Conservation (phyloP, 2,113 vertebrate genomes). For the Dunckerocampus dactyliophorus region DNA sequence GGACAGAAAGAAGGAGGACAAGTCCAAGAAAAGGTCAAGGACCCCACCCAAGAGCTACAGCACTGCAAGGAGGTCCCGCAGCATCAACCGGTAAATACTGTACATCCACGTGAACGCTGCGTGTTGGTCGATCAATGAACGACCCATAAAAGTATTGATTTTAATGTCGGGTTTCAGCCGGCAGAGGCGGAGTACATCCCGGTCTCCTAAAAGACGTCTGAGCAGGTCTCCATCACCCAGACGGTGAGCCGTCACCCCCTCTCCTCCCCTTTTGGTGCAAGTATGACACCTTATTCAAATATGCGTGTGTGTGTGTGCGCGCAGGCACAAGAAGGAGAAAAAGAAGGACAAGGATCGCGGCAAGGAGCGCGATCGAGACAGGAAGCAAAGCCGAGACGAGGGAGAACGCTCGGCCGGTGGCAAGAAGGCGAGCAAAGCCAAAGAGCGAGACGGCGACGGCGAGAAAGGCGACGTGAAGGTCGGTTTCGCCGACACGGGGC, state of each 20-base stretch:
- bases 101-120: neutral
- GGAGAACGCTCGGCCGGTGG: slow-evolving; percentile 82
- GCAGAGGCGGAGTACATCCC: slow-evolving; percentile 77
- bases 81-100: slow-evolving; percentile 83
- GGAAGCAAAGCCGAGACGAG: slow-evolving; percentile 83
- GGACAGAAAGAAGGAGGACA: slow-evolving; percentile 95
- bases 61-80: slow-evolving; percentile 88
- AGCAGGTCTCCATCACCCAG: slow-evolving; percentile 87
- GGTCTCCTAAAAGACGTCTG: slow-evolving; percentile 84
- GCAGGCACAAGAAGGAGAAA: slow-evolving; percentile 96
- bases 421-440: slow-evolving; percentile 94
- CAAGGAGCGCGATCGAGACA: slow-evolving; percentile 81
- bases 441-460: slow-evolving; percentile 90
- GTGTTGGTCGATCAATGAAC: neutral
- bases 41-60: slow-evolving; percentile 98
- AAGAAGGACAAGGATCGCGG: slow-evolving; percentile 97
- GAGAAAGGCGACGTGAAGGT: slow-evolving; percentile 96
- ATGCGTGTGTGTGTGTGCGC: neutral
- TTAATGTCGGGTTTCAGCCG: slow-evolving; percentile 49
- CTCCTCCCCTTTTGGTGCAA: neutral
- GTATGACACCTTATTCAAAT: neutral
- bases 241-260: slow-evolving; percentile 72
- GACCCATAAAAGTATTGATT: neutral
- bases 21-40: slow-evolving; percentile 94
- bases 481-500: slow-evolving; percentile 1